Conservation (phyloP, 2,113 vertebrate genomes). For the Arizona elegans region DNA sequence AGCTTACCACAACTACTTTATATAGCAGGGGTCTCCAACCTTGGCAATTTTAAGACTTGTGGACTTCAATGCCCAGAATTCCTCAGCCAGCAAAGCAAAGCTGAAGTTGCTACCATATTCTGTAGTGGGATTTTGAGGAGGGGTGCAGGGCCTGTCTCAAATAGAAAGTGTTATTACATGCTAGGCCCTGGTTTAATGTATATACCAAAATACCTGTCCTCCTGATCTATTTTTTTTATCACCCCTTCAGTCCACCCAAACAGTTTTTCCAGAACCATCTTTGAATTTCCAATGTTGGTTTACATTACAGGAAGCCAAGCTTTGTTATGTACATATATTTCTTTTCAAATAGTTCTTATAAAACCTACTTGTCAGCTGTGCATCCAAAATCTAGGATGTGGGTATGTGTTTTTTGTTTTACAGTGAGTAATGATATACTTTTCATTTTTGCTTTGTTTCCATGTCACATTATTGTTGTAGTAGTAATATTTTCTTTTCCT, state of each 20-base stretch:
- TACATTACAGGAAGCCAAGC: neutral
- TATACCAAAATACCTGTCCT: neutral
- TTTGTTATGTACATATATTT: neutral
- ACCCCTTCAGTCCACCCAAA: neutral
- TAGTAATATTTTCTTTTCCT: neutral
- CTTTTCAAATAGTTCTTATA: neutral
- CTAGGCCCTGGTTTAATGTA: no score
- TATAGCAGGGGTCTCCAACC: neutral
- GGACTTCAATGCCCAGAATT: no score
- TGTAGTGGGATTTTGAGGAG: neutral
- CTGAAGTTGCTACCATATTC: no score
- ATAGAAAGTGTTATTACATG: neutral
- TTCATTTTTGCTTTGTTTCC: neutral
- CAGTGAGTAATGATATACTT: neutral
- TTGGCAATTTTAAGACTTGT: no score
- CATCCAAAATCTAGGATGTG: neutral
- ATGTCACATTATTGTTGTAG: neutral
- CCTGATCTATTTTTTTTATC: neutral
- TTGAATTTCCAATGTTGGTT: neutral
- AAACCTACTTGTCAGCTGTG: neutral
- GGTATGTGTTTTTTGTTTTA: neutral
- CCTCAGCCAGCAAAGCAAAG: no score
- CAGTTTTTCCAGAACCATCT: neutral
- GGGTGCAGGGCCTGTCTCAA: neutral
- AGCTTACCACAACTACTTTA: neutral